Base-by-base conservation (phyloP, 2,888 invertebrate genomes). In the Diabrotica balteata region DNA sequence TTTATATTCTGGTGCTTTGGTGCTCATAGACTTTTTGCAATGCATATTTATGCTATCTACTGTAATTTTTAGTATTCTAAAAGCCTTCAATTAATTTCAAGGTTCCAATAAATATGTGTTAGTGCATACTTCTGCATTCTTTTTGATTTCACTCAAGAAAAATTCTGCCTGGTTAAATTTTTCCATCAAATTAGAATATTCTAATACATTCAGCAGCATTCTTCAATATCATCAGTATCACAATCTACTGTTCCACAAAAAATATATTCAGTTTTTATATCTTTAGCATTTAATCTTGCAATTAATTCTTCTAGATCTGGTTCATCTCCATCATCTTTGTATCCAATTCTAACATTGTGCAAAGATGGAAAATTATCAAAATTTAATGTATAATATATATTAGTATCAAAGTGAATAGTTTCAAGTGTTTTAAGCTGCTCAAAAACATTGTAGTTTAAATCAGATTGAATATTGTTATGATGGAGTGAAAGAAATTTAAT, bases 161-260 rank as follows among this genome's bases (percentile, higher is more conserved):
- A 32, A 32, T 32, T 32, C 5, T 32, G 32, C 5, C 32, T 32
- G 32, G 32, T 32, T 32, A 1, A 32, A 32, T 32, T 32, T 32
- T 32, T 32, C 32, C 32, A 32, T 32, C 32, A 32, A 32, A 32
- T 32, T 32, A 32, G 32, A 32, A 5, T 32, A 32, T 32, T 32
- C 32, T 32, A 32, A 32, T 32, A 32, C n/a, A 43, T 8, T 62
- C 44, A 63, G 49, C 17, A 63, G 22, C 63, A 63, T 51, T 63
- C 57, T 57, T 44, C 51, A 17, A 53, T 45, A 8, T 57, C 57
- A 63, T 47, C 47, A 47, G 42, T 46, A 10, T 57, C 51, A 32
- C n/a, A 63, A n/a, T 63, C 63, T 49, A 63, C n/a, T 10, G 43
- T 63, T 9, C 63, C 63, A 63, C 63, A 63, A 44, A 63, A 63